A percentile compares a stretch with the other conserved stretches of the same genome.
Evolutionary conservation across 2,797 vertebrate species (phyloP).

Genomic region (Gymnodraco acuticeps): DNA sequence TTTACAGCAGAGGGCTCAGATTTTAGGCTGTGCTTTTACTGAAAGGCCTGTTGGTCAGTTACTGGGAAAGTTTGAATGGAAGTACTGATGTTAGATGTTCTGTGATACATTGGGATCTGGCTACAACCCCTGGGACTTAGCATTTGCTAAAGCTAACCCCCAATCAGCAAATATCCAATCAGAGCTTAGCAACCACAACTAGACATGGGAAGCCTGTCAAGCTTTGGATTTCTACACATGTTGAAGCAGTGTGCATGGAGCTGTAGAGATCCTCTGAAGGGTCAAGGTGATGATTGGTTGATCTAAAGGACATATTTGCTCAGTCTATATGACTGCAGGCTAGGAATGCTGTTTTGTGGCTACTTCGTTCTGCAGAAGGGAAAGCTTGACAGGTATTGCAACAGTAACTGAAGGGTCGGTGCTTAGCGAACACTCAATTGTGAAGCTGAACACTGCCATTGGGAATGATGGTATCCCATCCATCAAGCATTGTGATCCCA

Average conservation of each 20-base stretch:
- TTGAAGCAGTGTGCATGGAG: not conserved
- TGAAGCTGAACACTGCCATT: slow-evolving; percentile 35
- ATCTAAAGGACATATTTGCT: not conserved
- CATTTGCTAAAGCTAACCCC: slow-evolving; percentile 25
- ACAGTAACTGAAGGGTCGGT: not conserved
- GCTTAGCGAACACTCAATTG: slow-evolving; percentile 28
- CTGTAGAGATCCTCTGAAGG: not conserved
- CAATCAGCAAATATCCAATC: not conserved
- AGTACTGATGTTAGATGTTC: slow-evolving; percentile 2
- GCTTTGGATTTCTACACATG: slow-evolving; percentile 17
- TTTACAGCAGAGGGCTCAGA: slow-evolving; percentile 54
- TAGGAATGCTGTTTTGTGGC: not conserved
- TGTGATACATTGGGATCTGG: slow-evolving; percentile 17
- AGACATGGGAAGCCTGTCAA: slow-evolving; percentile 8
- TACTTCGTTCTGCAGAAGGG: not conserved
- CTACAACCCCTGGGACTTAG: slow-evolving; percentile 16
- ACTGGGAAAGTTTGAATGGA: slow-evolving; percentile 14
- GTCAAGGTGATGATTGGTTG: not conserved
- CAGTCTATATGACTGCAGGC: not conserved
- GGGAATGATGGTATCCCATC: slow-evolving; percentile 29
- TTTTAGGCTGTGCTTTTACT: slow-evolving; percentile 70
- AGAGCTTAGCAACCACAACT: not conserved
- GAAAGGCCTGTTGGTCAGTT: slow-evolving; percentile 34
- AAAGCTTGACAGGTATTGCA: slow-evolving; percentile 16
- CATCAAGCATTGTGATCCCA: slow-evolving; percentile 43